A percentile compares a stretch with the other conserved stretches of the same genome.
Conservation (phyloP, 2,888 invertebrate species). For the Campaea margaritaria region DNA sequence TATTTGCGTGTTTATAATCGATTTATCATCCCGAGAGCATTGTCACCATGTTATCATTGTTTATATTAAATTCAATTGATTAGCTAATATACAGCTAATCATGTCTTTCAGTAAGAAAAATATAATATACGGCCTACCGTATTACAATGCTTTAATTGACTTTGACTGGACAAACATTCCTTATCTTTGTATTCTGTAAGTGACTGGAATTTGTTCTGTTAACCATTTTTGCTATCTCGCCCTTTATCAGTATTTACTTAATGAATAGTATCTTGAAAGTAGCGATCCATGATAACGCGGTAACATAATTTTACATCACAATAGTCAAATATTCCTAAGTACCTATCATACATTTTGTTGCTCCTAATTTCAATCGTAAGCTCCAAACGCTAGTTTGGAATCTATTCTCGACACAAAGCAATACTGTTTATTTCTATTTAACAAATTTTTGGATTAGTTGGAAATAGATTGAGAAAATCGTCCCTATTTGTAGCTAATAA, state of each 20-base stretch:
- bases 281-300: background rate
- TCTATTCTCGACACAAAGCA: constrained; percentile 27
- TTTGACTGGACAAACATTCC: constrained; percentile 51
- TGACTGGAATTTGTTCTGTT: constrained; percentile 30
- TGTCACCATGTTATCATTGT: constrained; percentile 1
- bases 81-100: background rate
- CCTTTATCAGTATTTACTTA: constrained; percentile 37
- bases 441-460: constrained; percentile 44
- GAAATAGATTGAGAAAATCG: constrained; percentile 36
- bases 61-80: constrained; percentile 8
- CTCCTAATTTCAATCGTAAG: constrained; percentile 1
- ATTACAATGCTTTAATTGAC: constrained; percentile 50
- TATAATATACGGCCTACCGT: no score
- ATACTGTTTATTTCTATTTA: constrained; percentile 35
- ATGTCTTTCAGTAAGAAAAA: constrained; percentile 11
- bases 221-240: constrained; percentile 33
- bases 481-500: constrained; percentile 55
- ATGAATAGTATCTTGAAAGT: constrained; percentile 22
- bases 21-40: background rate
- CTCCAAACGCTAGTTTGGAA: constrained; percentile 1
- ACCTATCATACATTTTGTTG: background rate
- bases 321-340: background rate
- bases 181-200: constrained; percentile 39
- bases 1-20: background rate
- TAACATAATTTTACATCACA: background rate